phyloP scores from a whole-genome alignment of 2,113 vertebrate species.

The Ptyas mucosa region DNA sequence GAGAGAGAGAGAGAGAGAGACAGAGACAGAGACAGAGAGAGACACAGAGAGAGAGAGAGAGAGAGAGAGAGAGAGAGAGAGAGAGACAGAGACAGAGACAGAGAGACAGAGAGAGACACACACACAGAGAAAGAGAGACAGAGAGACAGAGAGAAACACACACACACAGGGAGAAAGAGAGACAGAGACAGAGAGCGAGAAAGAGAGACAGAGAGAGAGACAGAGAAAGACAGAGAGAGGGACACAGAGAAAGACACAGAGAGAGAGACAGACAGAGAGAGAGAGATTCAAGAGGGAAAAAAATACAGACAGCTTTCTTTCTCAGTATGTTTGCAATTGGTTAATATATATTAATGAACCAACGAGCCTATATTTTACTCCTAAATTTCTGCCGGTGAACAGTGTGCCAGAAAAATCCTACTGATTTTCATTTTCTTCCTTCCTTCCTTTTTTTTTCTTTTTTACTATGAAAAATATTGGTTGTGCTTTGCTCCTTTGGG shows the following conservation, averaged over 20 bases:
- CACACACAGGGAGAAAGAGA: not conserved
- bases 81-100: too few relatives aligned
- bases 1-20: too few relatives aligned
- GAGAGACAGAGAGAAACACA: too few relatives aligned
- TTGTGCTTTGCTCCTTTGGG: not conserved
- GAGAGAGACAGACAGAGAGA: not conserved
- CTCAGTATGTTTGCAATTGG: conserved; percentile 44
- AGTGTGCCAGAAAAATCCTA: not conserved
- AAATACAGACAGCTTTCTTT: conserved; percentile 54
- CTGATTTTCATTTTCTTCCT: not conserved
- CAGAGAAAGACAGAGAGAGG: too few relatives aligned
- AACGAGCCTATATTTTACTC: conserved; percentile 42
- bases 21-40: too few relatives aligned
- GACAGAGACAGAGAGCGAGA: not conserved
- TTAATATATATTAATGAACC: conserved; percentile 51
- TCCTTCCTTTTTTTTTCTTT: not conserved
- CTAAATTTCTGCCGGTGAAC: conserved; percentile 21
- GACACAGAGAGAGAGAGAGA: too few relatives aligned
- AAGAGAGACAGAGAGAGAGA: too few relatives aligned
- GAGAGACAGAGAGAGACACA: too few relatives aligned
- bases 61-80: too few relatives aligned
- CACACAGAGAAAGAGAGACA: too few relatives aligned
- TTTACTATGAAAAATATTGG: not conserved
- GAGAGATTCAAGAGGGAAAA: conserved; percentile 9
- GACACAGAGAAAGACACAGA: too few relatives aligned